These are phyloP conservation scores for Tethea ocularis DNA, from an alignment of 2,888 invertebrate genomes.

Conservation along the genomic window DNA sequence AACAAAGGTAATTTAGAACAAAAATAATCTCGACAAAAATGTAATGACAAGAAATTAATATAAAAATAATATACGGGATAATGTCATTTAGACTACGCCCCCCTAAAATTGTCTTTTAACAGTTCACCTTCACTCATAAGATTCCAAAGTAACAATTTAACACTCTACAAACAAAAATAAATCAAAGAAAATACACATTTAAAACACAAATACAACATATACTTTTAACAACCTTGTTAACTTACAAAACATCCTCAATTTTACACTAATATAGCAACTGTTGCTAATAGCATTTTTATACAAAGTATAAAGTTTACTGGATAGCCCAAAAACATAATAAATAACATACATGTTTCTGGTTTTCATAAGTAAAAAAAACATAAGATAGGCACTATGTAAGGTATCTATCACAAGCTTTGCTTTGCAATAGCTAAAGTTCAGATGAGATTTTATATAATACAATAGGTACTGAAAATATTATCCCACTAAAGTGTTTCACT, in stretches of 20 bases:
- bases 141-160: neutral
- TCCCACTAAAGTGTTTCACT: neutral
- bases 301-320: neutral
- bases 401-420: neutral
- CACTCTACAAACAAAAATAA: neutral
- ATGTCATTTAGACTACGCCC: neutral
- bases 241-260: neutral
- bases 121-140: neutral
- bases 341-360: neutral
- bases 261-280: neutral
- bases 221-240: conserved; percentile 4
- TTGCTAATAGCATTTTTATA: neutral
- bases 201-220: neutral
- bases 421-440: neutral
- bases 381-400: neutral
- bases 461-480: neutral
- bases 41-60: neutral
- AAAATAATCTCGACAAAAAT: neutral
- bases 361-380: neutral
- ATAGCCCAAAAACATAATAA: neutral
- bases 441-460: neutral
- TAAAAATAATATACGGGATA: neutral
- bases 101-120: neutral
- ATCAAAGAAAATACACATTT: neutral
- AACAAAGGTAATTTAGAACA: neutral